A percentile compares a stretch with the other conserved stretches of the same genome.
Evolutionary conservation across 2,113 vertebrate genomes (phyloP).

Genomic region (Nyctereutes procyonoides): DNA sequence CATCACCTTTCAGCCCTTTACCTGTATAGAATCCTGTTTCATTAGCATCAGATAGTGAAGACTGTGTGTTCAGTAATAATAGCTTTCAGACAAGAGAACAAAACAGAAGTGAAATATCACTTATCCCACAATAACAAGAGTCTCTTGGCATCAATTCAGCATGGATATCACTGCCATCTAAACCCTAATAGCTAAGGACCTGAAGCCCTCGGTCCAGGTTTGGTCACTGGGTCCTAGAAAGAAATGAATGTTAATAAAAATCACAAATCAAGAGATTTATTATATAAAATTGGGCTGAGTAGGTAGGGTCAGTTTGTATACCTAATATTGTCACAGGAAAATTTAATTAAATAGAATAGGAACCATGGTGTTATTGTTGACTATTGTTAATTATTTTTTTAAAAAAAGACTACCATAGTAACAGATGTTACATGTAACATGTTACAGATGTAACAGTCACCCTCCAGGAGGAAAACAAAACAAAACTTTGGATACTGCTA

Average conservation of each 20-base stretch:
- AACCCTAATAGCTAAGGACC: neutral
- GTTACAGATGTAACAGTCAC: neutral
- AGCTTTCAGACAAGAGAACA: neutral
- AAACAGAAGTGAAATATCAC: conserved; percentile 10
- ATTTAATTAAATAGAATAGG: conserved; percentile 10
- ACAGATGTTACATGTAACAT: neutral
- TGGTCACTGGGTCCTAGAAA: neutral
- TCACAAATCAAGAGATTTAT: neutral
- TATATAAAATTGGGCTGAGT: neutral
- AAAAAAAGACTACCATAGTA: neutral
- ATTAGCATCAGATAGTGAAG: neutral
- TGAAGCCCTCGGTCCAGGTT: neutral
- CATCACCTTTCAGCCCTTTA: neutral
- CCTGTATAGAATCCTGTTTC: neutral
- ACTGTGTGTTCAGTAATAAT: neutral
- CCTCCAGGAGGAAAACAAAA: neutral
- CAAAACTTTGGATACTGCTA: neutral
- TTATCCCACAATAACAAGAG: neutral
- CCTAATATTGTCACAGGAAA: neutral
- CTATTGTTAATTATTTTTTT: neutral
- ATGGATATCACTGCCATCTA: neutral
- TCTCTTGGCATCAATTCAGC: neutral
- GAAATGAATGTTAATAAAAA: neutral
- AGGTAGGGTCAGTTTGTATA: neutral
- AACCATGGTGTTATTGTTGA: neutral